A percentile compares a stretch with the other conserved stretches of the same genome.
Conservation (phyloP, 2,888 invertebrate species). For the Anthoptus insignis region DNA sequence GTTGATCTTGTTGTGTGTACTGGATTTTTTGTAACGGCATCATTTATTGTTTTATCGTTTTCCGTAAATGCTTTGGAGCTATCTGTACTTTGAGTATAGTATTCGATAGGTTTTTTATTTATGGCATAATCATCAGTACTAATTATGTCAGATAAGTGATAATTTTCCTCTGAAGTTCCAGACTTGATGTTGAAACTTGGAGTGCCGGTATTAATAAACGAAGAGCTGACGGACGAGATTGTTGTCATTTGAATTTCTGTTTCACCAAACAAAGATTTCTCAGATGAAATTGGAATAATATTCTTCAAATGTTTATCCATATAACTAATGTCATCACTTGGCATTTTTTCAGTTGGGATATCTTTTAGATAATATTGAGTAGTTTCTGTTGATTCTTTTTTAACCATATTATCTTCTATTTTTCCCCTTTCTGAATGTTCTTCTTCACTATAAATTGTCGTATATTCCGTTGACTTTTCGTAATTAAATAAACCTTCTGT, state of each 20-base stretch:
- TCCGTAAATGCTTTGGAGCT: not conserved
- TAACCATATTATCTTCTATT: not conserved
- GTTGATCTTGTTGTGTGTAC: not conserved
- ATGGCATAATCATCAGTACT: not conserved
- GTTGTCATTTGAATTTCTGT: not conserved
- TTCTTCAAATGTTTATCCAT: too few relatives aligned
- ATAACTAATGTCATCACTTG: too few relatives aligned
- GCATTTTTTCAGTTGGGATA: not conserved
- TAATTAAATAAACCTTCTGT: not conserved
- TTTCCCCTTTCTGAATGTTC: not conserved
- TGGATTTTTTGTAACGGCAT: not conserved
- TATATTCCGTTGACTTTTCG: not conserved
- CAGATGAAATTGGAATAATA: too few relatives aligned
- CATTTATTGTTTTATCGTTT: not conserved
- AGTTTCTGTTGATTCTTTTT: not conserved
- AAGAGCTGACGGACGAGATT: not conserved
- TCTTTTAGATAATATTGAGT: not conserved
- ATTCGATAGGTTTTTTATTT: not conserved
- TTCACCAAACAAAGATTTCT: not conserved
- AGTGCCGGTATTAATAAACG: not conserved
- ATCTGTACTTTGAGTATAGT: not conserved
- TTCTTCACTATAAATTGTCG: not conserved
- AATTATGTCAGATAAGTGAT: not conserved
- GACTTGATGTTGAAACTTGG: not conserved
- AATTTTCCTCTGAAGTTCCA: conserved; percentile 4